Conservation (phyloP, 2,113 vertebrate species). For the Myiopsitta monachus region DNA sequence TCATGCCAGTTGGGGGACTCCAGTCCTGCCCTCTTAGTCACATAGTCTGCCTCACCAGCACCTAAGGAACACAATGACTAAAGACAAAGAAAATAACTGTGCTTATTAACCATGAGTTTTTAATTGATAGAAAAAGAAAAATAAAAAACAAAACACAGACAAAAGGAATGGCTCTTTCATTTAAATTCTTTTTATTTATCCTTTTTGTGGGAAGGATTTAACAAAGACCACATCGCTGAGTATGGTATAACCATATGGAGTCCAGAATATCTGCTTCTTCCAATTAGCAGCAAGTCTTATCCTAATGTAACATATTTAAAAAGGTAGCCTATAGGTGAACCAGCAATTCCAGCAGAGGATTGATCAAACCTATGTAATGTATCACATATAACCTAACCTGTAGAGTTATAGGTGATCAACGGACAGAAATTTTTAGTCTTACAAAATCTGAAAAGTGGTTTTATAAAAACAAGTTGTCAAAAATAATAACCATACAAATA, state of each 20-base stretch:
- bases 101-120: not conserved
- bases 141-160: not conserved
- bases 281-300: not conserved
- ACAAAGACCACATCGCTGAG: not conserved
- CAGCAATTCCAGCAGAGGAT: not conserved
- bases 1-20: not conserved
- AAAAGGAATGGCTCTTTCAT: not conserved
- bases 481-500: not conserved
- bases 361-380: not conserved
- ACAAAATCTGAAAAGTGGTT: not conserved
- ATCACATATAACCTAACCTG: not conserved
- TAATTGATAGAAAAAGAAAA: not conserved
- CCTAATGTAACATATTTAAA: not conserved
- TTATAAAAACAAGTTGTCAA: not conserved
- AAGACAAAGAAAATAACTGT: not conserved
- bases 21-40: not conserved
- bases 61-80: not conserved
- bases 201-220: not conserved
- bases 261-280: not conserved
- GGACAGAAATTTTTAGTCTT: not conserved
- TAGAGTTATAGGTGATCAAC: not conserved
- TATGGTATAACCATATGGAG: not conserved
- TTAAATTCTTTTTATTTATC: not conserved
- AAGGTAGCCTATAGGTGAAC: not conserved
- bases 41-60: not conserved